Evolutionary conservation across 2,888 invertebrate species (phyloP).

Genomic region (Epistrophe eligans): DNA sequence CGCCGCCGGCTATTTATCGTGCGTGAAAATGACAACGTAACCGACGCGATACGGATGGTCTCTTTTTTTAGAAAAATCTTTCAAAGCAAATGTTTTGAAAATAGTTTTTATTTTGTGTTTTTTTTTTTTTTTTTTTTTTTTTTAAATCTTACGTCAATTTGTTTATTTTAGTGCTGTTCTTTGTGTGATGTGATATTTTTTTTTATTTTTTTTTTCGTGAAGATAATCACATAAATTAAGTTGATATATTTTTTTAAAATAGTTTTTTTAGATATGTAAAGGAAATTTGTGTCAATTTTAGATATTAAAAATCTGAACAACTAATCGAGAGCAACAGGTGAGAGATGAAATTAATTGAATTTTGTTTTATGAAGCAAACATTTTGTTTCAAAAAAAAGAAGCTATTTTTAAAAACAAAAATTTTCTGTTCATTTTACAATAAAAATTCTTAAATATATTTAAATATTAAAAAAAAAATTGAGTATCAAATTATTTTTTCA

Average conservation of each 20-base stretch:
- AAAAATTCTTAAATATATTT: too few relatives aligned
- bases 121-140: constrained; percentile 1
- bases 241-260: background rate
- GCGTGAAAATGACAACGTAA: constrained; percentile 36
- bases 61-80: constrained; percentile 15
- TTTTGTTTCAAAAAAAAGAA: too few relatives aligned
- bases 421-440: too few relatives aligned
- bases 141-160: constrained; percentile 56
- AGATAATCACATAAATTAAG: constrained; percentile 7
- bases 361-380: background rate
- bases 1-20: constrained; percentile 23
- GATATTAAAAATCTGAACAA: background rate
- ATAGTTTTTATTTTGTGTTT: constrained; percentile 5
- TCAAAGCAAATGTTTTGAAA: constrained; percentile 34
- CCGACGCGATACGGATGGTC: constrained; percentile 21
- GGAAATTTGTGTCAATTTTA: background rate
- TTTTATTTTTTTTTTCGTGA: background rate
- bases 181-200: constrained; percentile 61
- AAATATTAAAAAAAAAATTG: too few relatives aligned
- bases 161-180: constrained; percentile 50
- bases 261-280: constrained; percentile 4
- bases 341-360: background rate
- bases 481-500: too few relatives aligned
- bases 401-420: too few relatives aligned
- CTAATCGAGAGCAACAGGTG: constrained; percentile 17